Percentiles rank a stretch among this genome's conserved stretches.
These are phyloP conservation scores for Penaeus chinensis DNA, from an alignment of 1,140 invertebrate genomes.

Conservation along the genomic window DNA sequence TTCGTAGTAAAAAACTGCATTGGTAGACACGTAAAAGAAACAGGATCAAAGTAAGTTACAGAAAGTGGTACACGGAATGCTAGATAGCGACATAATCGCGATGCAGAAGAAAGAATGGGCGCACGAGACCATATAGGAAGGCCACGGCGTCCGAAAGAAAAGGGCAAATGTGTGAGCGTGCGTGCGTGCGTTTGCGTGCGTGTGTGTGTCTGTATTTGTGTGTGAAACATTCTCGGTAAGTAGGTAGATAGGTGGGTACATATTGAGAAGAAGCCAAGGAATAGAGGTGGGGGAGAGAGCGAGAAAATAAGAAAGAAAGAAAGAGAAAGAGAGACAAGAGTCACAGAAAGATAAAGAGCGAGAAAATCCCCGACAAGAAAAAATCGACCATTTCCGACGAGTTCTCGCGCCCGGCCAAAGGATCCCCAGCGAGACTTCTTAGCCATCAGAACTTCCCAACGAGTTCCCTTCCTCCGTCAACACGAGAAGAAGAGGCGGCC, in stretches of 20 bases:
- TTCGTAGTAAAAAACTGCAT: too few relatives aligned
- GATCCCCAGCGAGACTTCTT: too few relatives aligned
- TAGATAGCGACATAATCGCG: too few relatives aligned
- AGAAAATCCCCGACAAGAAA: too few relatives aligned
- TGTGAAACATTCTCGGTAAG: constrained; percentile 1
- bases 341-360: not conserved
- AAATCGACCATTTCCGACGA: too few relatives aligned
- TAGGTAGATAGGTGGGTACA: not conserved
- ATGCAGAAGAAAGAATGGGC: too few relatives aligned
- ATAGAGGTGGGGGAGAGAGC: not conserved
- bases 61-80: not conserved
- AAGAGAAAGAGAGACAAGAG: not conserved
- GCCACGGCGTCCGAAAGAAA: not conserved
- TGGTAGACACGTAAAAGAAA: not conserved
- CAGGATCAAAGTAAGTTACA: not conserved
- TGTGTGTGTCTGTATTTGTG: not conserved
- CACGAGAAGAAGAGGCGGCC: not conserved
- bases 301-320: not conserved
- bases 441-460: too few relatives aligned
- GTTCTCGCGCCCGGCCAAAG: too few relatives aligned
- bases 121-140: too few relatives aligned
- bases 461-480: too few relatives aligned
- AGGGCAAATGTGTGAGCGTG: not conserved
- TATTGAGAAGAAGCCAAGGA: not conserved
- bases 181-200: not conserved